A percentile compares a stretch with the other conserved stretches of the same genome.
These are phyloP conservation scores for Lasius platythorax DNA, from an alignment of 2,888 invertebrate genomes.

Conservation along the genomic window DNA sequence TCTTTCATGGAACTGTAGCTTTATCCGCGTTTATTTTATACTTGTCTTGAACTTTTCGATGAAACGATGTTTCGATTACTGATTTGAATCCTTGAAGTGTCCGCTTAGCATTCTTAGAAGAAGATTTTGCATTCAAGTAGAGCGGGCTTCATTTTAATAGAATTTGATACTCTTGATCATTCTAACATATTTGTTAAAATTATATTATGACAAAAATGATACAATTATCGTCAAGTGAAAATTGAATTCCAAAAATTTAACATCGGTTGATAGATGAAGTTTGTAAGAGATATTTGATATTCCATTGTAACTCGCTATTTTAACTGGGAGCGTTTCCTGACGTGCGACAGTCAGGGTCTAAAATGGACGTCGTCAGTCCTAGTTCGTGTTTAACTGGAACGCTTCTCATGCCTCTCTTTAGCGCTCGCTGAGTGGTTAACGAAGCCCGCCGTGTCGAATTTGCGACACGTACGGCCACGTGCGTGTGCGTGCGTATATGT, in stretches of 20 bases:
- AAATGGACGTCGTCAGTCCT: constrained; percentile 51
- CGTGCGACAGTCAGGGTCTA: constrained; percentile 28
- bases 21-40: constrained; percentile 1
- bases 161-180: background rate
- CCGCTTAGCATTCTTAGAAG: background rate
- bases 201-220: background rate
- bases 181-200: background rate
- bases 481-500: constrained; percentile 26
- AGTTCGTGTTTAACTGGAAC: constrained; percentile 48
- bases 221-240: background rate
- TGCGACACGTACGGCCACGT: constrained; percentile 59
- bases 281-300: background rate
- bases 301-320: constrained; percentile 29
- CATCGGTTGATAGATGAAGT: background rate
- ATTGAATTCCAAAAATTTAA: background rate
- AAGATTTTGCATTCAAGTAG: background rate
- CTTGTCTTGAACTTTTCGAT: background rate
- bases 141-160: background rate
- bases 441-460: constrained; percentile 65
- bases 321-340: constrained; percentile 34
- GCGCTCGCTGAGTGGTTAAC: constrained; percentile 58
- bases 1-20: background rate
- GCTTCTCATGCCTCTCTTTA: constrained; percentile 44
- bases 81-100: background rate
- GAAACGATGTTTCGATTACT: background rate